phyloP scores from a whole-genome alignment of 35 echinoderm and acorn worm species.

The Amphiura filiformis region DNA sequence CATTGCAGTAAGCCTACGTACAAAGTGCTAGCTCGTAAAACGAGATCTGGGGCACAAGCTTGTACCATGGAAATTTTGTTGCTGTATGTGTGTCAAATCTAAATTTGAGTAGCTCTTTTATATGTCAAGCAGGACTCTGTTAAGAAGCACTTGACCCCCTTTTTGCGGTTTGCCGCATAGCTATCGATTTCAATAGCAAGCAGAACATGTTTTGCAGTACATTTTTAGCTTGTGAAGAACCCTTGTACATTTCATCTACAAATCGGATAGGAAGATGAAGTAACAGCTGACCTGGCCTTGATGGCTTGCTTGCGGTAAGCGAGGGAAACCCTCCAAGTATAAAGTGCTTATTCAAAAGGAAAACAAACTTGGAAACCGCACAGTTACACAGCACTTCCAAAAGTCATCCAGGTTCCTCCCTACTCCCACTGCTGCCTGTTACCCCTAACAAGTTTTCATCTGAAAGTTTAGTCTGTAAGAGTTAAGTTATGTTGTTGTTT shows the following conservation, averaged over 20 bases:
- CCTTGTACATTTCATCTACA: neutral
- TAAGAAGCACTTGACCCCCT: slow-evolving; percentile 1
- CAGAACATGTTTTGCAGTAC: neutral
- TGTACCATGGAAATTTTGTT: too few relatives aligned
- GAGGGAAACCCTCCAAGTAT: neutral
- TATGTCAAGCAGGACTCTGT: slow-evolving; percentile 8
- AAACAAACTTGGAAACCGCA: neutral
- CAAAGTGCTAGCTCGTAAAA: neutral
- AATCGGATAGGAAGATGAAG: neutral
- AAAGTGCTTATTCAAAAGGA: neutral
- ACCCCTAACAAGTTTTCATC: too few relatives aligned
- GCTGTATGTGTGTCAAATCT: neutral
- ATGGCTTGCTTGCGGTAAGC: neutral
- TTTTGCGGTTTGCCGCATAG: slow-evolving; percentile 13
- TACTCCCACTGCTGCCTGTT: too few relatives aligned
- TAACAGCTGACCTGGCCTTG: neutral
- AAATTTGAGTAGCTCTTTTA: neutral
- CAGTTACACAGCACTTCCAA: too few relatives aligned
- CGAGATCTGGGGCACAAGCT: neutral
- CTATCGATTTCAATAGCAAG: neutral
- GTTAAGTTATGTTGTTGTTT: too few relatives aligned
- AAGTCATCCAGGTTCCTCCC: too few relatives aligned
- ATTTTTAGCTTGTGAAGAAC: slow-evolving; percentile 7
- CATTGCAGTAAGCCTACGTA: neutral
- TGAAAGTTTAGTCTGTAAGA: too few relatives aligned